Percentiles rank a stretch among this genome's conserved stretches.
These are phyloP conservation scores for Pseudochirops cupreus DNA, from an alignment of 2,797 vertebrate genomes.

Conservation along the genomic window DNA sequence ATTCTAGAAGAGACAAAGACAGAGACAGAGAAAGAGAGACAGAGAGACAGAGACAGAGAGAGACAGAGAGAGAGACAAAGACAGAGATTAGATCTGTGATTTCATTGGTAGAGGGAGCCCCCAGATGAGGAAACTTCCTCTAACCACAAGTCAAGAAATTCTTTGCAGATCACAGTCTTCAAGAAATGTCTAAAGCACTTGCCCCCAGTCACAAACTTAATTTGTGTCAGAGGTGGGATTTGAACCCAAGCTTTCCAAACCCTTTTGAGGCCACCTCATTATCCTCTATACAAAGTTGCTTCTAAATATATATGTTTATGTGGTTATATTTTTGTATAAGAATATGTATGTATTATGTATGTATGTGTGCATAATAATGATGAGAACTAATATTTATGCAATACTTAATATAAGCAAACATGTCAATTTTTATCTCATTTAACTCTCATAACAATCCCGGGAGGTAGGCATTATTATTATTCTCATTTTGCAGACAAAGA, in stretches of 20 bases:
- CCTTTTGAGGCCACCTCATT: background rate
- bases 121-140: background rate
- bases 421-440: background rate
- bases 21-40: too few relatives aligned
- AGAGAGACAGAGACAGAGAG: too few relatives aligned
- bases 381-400: fast-evolving
- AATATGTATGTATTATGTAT: fast-evolving
- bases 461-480: background rate
- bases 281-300: background rate
- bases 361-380: fast-evolving
- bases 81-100: too few relatives aligned
- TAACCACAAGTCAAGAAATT: background rate
- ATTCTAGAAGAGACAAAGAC: too few relatives aligned
- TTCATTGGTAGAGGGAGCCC: background rate
- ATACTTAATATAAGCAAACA: background rate
- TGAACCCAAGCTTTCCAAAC: background rate
- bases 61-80: too few relatives aligned
- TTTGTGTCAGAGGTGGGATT: background rate
- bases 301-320: background rate
- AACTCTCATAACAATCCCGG: too few relatives aligned
- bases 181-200: too few relatives aligned
- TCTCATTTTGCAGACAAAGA: background rate
- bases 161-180: background rate
- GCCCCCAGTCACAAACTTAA: background rate
- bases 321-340: background rate